These are phyloP conservation scores for Tragelaphus imberbis DNA, from an alignment of 2,113 vertebrate genomes.

Conservation along the genomic window DNA sequence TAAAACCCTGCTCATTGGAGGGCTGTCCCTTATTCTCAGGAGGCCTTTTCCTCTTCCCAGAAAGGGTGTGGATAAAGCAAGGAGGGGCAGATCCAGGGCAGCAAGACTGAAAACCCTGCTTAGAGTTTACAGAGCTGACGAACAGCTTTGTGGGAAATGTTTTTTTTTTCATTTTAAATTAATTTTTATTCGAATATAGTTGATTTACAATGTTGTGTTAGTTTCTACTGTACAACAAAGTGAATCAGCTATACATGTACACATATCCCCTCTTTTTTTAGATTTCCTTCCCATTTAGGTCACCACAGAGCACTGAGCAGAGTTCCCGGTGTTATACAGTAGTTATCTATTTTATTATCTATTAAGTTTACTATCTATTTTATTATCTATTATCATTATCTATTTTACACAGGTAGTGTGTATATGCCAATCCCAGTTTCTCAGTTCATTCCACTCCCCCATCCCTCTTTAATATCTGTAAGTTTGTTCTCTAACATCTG, in stretches of 20 bases:
- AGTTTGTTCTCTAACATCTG: not conserved
- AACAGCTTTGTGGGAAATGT: not conserved
- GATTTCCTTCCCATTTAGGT: not conserved
- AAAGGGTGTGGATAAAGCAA: not conserved
- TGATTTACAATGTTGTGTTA: not conserved
- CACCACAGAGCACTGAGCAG: not conserved
- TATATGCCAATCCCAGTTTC: not conserved
- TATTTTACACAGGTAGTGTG: not conserved
- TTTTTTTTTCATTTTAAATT: not conserved
- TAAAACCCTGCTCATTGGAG: not conserved
- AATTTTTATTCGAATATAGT: not conserved
- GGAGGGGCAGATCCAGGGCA: not conserved
- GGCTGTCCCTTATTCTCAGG: not conserved
- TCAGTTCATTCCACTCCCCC: not conserved
- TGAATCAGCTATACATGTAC: not conserved
- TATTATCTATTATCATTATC: not conserved
- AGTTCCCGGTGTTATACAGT: not conserved
- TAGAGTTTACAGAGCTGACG: not conserved
- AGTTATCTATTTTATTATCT: not conserved
- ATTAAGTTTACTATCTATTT: not conserved
- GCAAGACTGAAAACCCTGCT: not conserved
- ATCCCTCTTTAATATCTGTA: not conserved
- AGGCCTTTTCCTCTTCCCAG: not conserved
- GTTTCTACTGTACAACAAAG: not conserved
- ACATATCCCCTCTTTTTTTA: not conserved